phyloP scores from a whole-genome alignment of 2,888 invertebrate species.

The Pristionchus fissidentatus region DNA sequence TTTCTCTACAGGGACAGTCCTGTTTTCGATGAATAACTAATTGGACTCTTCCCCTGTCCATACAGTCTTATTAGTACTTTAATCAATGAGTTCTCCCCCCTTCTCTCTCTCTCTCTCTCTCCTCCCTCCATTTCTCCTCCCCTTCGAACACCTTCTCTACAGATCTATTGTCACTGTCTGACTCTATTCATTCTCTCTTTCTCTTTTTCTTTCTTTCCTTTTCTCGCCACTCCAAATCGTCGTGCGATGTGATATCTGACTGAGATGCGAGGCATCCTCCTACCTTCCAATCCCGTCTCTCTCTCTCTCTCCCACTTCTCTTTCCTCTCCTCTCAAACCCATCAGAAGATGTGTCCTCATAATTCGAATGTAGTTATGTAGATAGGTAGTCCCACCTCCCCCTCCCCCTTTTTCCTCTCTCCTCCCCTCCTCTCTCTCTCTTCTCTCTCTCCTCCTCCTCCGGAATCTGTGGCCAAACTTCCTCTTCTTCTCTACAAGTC shows the following conservation, averaged over 20 bases:
- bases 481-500: conserved; percentile 1
- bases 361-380: conserved; percentile 20
- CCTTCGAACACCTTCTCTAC: background rate
- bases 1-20: background rate
- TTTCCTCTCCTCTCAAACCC: background rate
- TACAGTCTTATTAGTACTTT: background rate
- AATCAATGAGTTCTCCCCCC: background rate
- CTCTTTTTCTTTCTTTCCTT: background rate
- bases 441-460: conserved; percentile 37
- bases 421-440: background rate
- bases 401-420: conserved; percentile 13
- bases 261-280: background rate
- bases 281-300: background rate
- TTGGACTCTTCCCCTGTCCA: background rate
- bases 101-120: background rate
- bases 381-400: conserved; percentile 23
- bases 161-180: background rate
- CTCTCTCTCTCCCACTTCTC: background rate
- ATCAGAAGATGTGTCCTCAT: conserved; percentile 13
- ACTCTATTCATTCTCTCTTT: background rate
- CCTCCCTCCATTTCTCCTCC: background rate
- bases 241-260: background rate
- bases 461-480: background rate
- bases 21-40: background rate
- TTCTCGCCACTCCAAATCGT: background rate